phyloP scores from a whole-genome alignment of 2,113 vertebrate species.

The Atractosteus spatula region DNA sequence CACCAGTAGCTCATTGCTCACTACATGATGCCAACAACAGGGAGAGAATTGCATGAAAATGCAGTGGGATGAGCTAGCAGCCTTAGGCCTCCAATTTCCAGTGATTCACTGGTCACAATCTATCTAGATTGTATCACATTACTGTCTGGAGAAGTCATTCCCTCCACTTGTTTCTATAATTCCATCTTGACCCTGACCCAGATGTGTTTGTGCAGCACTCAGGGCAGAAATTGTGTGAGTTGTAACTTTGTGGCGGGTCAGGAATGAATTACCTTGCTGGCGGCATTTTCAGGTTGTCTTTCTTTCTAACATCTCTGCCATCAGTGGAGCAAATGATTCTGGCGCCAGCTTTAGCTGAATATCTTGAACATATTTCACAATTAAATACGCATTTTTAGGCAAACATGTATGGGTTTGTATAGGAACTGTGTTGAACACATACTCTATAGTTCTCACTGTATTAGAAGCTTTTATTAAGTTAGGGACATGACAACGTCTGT shows the following conservation, averaged over 20 bases:
- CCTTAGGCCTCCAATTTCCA: background rate
- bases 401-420: too few species aligned
- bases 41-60: background rate
- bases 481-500: too few species aligned
- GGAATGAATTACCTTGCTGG: background rate
- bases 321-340: background rate
- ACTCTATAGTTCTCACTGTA: too few species aligned
- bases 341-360: background rate
- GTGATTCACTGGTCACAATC: constrained; percentile 2
- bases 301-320: background rate
- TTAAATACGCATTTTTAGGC: too few species aligned
- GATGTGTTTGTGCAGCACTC: background rate
- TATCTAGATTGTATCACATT: background rate
- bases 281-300: background rate
- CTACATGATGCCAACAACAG: background rate
- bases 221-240: background rate
- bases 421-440: too few species aligned
- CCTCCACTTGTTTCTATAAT: background rate
- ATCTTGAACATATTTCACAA: too few species aligned
- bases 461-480: too few species aligned
- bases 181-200: background rate
- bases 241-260: background rate
- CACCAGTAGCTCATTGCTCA: too few species aligned
- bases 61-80: background rate
- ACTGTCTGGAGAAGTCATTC: background rate